A percentile compares a stretch with the other conserved stretches of the same genome.
These are phyloP conservation scores for Rhingia campestris DNA, from an alignment of 2,888 invertebrate genomes.

Conservation along the genomic window DNA sequence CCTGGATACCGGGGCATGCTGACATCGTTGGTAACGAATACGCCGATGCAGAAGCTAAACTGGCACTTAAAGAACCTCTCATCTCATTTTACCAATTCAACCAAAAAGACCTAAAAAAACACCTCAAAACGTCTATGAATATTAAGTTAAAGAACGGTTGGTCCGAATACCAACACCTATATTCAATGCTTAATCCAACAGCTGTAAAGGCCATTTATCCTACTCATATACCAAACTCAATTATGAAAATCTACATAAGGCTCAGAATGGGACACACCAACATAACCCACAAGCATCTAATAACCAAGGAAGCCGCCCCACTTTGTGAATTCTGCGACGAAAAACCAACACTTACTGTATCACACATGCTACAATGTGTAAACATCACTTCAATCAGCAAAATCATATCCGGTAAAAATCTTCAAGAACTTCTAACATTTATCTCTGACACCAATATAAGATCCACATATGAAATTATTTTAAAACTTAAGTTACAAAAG, in stretches of 20 bases:
- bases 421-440: neutral
- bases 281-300: neutral
- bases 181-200: neutral
- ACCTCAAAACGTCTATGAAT: neutral
- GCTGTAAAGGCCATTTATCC: neutral
- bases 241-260: neutral
- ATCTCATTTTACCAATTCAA: too few species aligned
- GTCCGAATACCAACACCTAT: neutral
- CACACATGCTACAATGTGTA: neutral
- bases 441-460: neutral
- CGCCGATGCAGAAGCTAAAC: too few species aligned
- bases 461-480: neutral
- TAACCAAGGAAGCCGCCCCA: neutral
- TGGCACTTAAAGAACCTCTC: too few species aligned
- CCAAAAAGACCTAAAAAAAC: conserved; percentile 3
- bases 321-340: neutral
- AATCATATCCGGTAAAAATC: neutral
- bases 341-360: neutral
- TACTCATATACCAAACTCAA: too few species aligned
- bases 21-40: too few species aligned
- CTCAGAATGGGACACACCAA: conserved; percentile 5
- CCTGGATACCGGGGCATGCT: too few species aligned
- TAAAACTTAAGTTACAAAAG: too few species aligned
- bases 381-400: neutral
- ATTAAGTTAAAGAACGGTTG: neutral